Conservation (phyloP, 1,140 invertebrate species). For the Micrasema minimum region DNA sequence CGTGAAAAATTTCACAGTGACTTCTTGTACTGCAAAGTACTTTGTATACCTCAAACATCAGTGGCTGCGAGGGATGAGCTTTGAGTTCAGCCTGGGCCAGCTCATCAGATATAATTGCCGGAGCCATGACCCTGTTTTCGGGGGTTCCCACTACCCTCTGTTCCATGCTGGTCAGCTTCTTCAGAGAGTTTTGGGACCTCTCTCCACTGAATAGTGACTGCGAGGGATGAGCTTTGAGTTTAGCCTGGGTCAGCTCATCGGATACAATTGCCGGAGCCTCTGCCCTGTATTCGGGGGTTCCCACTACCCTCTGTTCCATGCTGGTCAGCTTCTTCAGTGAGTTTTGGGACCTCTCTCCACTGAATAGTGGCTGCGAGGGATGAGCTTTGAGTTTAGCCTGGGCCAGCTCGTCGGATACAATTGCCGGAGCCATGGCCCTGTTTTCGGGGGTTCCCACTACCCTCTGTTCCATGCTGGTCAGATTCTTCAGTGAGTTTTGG, state of each 20-base stretch:
- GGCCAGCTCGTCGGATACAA: constrained; percentile 36
- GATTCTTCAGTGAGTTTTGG: constrained; percentile 18
- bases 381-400: constrained; percentile 21
- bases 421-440: constrained; percentile 24
- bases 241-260: constrained; percentile 26
- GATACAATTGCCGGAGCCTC: constrained; percentile 27
- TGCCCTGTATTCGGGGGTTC: constrained; percentile 35
- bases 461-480: constrained; percentile 40
- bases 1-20: no score
- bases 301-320: constrained; percentile 43
- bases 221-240: constrained; percentile 24
- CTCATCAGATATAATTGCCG: constrained; percentile 36
- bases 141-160: constrained; percentile 39
- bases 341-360: constrained; percentile 43
- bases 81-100: constrained; percentile 5
- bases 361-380: constrained; percentile 43
- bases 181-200: constrained; percentile 35
- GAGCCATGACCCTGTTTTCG: constrained; percentile 35
- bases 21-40: no score
- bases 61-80: constrained; percentile 36
- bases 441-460: constrained; percentile 41
- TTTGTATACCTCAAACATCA: constrained; percentile 40
- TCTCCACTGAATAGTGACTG: constrained; percentile 49
- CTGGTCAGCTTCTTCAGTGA: constrained; percentile 31
- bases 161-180: constrained; percentile 36